Conservation (phyloP, 2,888 invertebrate genomes). For the Aethes cnicana region DNA sequence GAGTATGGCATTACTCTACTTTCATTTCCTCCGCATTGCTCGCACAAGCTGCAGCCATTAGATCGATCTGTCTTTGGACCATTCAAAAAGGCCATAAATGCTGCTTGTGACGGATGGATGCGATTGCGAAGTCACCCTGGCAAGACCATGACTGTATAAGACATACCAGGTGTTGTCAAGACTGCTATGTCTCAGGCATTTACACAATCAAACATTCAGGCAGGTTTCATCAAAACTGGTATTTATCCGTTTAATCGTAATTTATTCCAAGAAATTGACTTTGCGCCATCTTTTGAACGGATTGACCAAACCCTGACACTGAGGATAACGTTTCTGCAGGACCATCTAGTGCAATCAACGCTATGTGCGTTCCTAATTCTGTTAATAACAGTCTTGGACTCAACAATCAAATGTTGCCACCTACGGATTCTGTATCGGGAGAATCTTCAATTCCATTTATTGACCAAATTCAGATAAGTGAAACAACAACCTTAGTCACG, state of each 20-base stretch:
- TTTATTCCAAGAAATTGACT: too few relatives aligned
- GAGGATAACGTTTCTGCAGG: not conserved
- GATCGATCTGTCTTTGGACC: conserved; percentile 47
- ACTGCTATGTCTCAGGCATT: too few relatives aligned
- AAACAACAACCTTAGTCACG: too few relatives aligned
- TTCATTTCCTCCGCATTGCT: conserved; percentile 46
- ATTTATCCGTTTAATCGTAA: too few relatives aligned
- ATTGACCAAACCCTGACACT: not conserved
- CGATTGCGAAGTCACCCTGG: too few relatives aligned
- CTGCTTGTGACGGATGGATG: conserved; percentile 46
- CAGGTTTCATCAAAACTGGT: too few relatives aligned
- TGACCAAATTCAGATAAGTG: too few relatives aligned
- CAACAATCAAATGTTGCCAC: not conserved
- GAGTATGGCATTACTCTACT: conserved; percentile 42
- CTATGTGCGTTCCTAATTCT: too few relatives aligned
- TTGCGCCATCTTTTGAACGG: too few relatives aligned
- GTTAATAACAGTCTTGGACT: not conserved
- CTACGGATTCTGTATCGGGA: not conserved
- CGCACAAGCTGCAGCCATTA: conserved; percentile 50
- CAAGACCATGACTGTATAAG: too few relatives aligned
- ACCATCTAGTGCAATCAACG: not conserved
- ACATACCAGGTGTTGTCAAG: too few relatives aligned
- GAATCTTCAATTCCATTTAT: not conserved
- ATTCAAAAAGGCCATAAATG: conserved; percentile 44
- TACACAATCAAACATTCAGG: too few relatives aligned